Percentiles rank a stretch among this genome's conserved stretches.
phyloP scores from a whole-genome alignment of 2,113 vertebrate species.

The Zosterops pallidus region DNA sequence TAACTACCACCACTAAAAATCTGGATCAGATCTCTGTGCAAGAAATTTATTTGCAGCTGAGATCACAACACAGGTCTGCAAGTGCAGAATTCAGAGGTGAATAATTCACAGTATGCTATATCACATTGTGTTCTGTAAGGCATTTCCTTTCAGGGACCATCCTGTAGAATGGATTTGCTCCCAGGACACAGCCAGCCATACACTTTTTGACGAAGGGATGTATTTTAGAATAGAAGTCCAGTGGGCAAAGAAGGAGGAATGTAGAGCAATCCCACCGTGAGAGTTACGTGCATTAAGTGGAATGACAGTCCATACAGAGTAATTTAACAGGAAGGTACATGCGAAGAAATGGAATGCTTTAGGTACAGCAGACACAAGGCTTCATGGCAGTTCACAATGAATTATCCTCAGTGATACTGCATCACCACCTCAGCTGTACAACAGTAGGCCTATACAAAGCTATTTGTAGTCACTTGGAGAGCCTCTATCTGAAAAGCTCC shows the following conservation, averaged over 20 bases:
- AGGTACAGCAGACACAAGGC: constrained; percentile 41
- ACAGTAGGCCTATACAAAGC: neutral
- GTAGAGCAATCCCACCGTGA: neutral
- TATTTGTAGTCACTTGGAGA: neutral
- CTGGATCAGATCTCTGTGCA: neutral
- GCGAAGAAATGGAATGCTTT: neutral
- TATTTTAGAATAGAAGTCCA: neutral
- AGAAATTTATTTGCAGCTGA: neutral
- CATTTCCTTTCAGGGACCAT: neutral
- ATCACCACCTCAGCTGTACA: neutral
- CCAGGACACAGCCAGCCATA: neutral
- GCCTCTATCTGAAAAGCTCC: neutral
- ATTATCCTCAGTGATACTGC: neutral
- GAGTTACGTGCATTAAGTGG: neutral
- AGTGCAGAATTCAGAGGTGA: neutral
- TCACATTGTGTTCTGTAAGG: neutral
- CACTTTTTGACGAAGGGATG: neutral
- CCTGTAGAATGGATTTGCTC: neutral
- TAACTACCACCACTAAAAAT: neutral
- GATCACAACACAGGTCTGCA: neutral
- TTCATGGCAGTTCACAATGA: neutral
- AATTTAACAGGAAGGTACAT: neutral
- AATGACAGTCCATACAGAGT: neutral
- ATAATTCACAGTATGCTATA: neutral
- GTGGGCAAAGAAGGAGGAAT: neutral